phyloP scores from a whole-genome alignment of 2,113 vertebrate genomes.

The Phainopepla nitens region DNA sequence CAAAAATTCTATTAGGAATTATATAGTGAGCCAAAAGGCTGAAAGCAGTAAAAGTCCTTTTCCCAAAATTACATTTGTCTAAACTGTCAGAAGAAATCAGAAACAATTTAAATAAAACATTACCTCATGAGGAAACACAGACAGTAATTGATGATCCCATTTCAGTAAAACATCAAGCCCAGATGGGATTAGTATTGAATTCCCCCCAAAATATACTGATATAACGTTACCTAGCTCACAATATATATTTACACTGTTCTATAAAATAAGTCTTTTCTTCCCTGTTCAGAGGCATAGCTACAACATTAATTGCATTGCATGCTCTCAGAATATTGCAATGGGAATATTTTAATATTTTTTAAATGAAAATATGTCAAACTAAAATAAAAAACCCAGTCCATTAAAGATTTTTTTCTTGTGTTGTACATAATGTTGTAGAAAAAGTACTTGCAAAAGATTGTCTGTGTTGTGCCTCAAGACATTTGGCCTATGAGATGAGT shows the following conservation, averaged over 20 bases:
- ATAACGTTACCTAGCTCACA: slow-evolving; percentile 6
- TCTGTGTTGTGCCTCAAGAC: not conserved
- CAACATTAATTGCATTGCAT: not conserved
- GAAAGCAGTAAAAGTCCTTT: not conserved
- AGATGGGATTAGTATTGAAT: slow-evolving; percentile 30
- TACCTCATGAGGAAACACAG: slow-evolving; percentile 21
- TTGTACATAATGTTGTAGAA: not conserved
- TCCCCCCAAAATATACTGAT: not conserved
- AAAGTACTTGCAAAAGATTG: not conserved
- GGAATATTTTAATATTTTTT: not conserved
- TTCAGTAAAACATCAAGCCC: slow-evolving; percentile 16
- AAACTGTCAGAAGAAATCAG: slow-evolving; percentile 40
- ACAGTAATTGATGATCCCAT: slow-evolving; percentile 43
- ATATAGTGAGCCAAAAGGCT: not conserved
- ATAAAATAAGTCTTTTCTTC: not conserved
- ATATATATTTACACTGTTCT: not conserved
- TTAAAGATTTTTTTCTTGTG: not conserved
- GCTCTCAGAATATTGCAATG: not conserved
- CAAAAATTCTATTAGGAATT: not conserved
- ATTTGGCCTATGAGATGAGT: not conserved
- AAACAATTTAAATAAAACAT: slow-evolving; percentile 47
- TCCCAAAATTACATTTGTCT: slow-evolving; percentile 37
- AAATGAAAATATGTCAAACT: not conserved
- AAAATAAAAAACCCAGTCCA: not conserved
- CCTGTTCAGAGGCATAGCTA: not conserved